phyloP scores from a whole-genome alignment of 2,113 vertebrate genomes.

The Microcebus griseorufus region DNA sequence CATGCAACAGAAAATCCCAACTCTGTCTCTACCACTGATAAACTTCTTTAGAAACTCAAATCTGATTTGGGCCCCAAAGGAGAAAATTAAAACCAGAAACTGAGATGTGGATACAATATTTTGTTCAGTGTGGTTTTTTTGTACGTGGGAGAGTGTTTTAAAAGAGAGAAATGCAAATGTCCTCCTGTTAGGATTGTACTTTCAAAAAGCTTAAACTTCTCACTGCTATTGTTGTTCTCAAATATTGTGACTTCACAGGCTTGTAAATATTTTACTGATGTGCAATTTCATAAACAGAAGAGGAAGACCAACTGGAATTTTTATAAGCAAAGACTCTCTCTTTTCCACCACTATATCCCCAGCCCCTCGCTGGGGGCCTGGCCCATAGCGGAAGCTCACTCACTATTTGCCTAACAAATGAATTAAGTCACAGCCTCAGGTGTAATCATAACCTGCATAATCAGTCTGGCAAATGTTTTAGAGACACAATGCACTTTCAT shows the following conservation, averaged over 20 bases:
- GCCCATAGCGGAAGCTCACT: background rate
- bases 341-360: background rate
- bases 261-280: background rate
- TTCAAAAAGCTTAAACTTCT: background rate
- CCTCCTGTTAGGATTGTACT: background rate
- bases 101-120: fast-evolving
- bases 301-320: background rate
- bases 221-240: background rate
- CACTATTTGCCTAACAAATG: background rate
- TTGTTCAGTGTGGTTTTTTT: background rate
- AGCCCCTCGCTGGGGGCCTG: background rate
- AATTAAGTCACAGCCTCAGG: background rate
- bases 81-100: constrained; percentile 64
- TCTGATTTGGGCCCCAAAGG: constrained; percentile 6
- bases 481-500: no score
- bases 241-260: background rate
- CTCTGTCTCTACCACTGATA: background rate
- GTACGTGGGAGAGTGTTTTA: background rate
- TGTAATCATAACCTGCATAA: background rate
- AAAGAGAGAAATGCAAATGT: background rate
- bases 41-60: background rate
- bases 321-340: background rate
- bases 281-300: background rate
- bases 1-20: background rate
- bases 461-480: background rate